Evolutionary conservation across 92 coral and sea anemone species (phyloP), one percentile per base, ranked within the genome.

Genomic region (Nematostella vectensis): DNA sequence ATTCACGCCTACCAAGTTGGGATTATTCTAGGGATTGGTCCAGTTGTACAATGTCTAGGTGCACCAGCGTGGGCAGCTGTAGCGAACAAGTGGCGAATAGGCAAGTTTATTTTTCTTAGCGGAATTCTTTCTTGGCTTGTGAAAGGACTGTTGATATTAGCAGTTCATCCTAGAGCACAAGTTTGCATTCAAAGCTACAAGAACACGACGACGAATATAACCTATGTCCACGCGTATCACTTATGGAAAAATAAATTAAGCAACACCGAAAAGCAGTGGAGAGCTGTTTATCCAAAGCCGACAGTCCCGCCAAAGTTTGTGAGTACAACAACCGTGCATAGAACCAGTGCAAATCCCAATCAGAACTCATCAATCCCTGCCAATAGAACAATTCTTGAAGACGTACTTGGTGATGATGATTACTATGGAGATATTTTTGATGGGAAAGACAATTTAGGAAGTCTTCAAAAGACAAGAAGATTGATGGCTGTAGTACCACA

Each of bases 151-250:
- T 38, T 77, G 33, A 39, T 63, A 27, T 57, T 77, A n/a, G 80
- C 84, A 4, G 75, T 82, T 10, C 72, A 74, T 45, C 89, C 89
- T 2, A 74, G 52, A 21, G 50, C 70, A 48, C 89, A 82, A 31
- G 31, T 31, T 26, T 82, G 89, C 55, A 58, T 71, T 13, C 52
- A 60, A 37, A 58, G 70, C 28, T 82, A 82, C 59, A 40, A 53
- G 19, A 82, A 82, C 55, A 29, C 62, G n/a, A 71, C 84, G 0
- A 2, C 52, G 9, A 76, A 69, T 44, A 17, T 28, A 4, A 55
- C 77, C 15, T 76, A 68, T 39, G 12, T 43, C 11, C 50, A 65
- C 6, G 61, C 76, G 0, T 8, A 27, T 27, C 52, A 68, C 8
- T 42, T 54, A 21, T 33, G 65, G 52, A 71, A 42, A 17, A 33